Conservation (phyloP, 2,888 invertebrate genomes). For the Dynastes maya region DNA sequence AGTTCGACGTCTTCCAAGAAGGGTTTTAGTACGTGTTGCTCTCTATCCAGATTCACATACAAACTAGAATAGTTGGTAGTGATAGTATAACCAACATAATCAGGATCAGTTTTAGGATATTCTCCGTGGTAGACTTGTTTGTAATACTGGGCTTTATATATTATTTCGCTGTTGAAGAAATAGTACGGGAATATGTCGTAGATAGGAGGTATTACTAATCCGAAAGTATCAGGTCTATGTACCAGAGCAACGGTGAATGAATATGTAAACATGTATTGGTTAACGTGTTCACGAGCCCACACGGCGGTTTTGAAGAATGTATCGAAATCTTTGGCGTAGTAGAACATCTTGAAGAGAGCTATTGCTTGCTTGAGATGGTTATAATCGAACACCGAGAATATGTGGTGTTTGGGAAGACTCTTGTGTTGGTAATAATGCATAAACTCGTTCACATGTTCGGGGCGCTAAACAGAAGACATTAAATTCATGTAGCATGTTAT, state of each 20-base stretch:
- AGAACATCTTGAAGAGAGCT: constrained; percentile 78
- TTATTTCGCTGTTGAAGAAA: constrained; percentile 80
- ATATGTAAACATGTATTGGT: constrained; percentile 80
- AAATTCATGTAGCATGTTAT: too few species aligned
- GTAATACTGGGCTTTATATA: constrained; percentile 78
- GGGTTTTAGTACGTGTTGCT: constrained; percentile 74
- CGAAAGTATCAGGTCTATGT: constrained; percentile 77
- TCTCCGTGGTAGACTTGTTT: constrained; percentile 73
- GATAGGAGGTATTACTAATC: constrained; percentile 78
- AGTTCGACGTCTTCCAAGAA: constrained; percentile 80
- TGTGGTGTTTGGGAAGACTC: constrained; percentile 74
- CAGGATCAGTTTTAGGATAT: constrained; percentile 28
- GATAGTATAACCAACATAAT: constrained; percentile 67
- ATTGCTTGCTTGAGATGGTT: constrained; percentile 77
- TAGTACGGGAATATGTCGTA: constrained; percentile 83
- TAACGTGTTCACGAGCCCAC: constrained; percentile 79
- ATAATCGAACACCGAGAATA: constrained; percentile 77
- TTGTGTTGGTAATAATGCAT: constrained; percentile 73
- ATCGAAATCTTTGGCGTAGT: constrained; percentile 80
- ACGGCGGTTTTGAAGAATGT: constrained; percentile 81
- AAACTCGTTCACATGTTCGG: constrained; percentile 75
- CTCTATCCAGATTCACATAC: constrained; percentile 72
- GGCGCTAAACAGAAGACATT: constrained; percentile 69
- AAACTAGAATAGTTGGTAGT: constrained; percentile 69
- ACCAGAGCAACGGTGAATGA: constrained; percentile 77